Evolutionary conservation across 2,888 invertebrate genomes (phyloP), one percentile per base, ranked within the genome.

Genomic region (Orthonychiurus folsomi): DNA sequence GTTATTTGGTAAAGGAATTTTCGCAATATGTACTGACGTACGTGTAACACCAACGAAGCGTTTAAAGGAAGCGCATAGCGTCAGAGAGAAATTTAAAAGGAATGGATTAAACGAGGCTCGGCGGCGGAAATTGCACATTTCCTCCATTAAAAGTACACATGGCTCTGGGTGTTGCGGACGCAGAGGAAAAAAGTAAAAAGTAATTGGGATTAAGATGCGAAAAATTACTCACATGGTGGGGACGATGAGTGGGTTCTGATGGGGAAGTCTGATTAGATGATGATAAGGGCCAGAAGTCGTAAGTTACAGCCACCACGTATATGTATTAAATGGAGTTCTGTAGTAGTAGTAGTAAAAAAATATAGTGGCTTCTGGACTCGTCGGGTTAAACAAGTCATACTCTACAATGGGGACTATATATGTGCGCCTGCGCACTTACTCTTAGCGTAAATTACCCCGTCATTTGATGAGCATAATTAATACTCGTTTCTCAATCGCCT

Each of bases 121-220:
- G 20, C 65, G 66, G 67, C 69, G 71, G 71, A 71, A 71, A 71
- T 69, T 69, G 71, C 71, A 68, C 67, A 68, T 71, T 69, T 71
- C 71, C 69, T 68, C 71, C 64, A 69, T 71, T 69, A 69, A 68
- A 21, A 21, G n/a, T 5, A 20, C 23, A n/a, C 52, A 20, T 5
- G 23, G 52, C 48, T 12, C 12, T 47, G 48, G 48, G 15, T 47
- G 9, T 47, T 47, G 48, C 12, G 48, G 48, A 15, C 15, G 52
- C 12, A 9, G 23, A 21, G n/a, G 68, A 63, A 65, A 65, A 26
- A 65, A 64, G 66, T 69, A 71, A 67, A 69, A 63, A 66, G 69
- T 71, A 71, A 70, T 71, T 71, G 69, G 65, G 68, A 71, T 69
- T 70, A 71, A 71, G 69, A 71, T 71, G 71, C 71, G 69, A 71